Evolutionary conservation across 2,797 vertebrate species (phyloP), one percentile per base, ranked within the genome.

Genomic region (Anguilla obscura): DNA sequence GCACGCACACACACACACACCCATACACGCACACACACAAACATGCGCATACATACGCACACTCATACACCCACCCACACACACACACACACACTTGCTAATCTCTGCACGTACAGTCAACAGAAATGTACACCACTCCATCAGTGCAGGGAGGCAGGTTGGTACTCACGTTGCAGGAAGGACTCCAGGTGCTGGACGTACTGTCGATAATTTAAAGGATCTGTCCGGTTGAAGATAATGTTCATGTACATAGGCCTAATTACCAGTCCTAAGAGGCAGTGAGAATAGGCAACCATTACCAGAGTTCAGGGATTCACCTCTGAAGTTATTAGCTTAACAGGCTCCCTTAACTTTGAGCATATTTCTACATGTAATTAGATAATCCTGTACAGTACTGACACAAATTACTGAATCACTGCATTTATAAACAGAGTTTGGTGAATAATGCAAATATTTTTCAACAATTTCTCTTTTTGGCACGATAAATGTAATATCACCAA

Each of bases 191-290:
- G 95, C 24, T 91, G 52, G 60, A 96, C 90, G 45, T 98, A 98
- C 0, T 82, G 86, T 36, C 85, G 54, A 88, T 97, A 98, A 10
- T 96, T 92, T 0, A 83, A 18, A 16, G 93, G 89, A 0, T 97
- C 91, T 56, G 95, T 96, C 87, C 90, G 92, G 90, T 95, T 97
- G 83, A 97, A 97, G 79, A 87, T 90, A 90, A 98, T 97, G 45
- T 99, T 97, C 93, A 97, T 0, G 88, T 94, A 94, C 86, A 94
- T 97, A 87, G 98, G 98, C 90, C 96, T 97, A 94, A 98, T 96
- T 94, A 96, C 97, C 93, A 99, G 93, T 92, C 98, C 98, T 99
- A 92, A 5, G 63, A 88, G 84, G 40, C 85, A 82, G 87, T 91
- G 91, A 89, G 90, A 88, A 88, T 76, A 90, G 90, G 12, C 8